phyloP scores from a whole-genome alignment of 2,113 vertebrate species.

The Machaerirhynchus nigripectus region DNA sequence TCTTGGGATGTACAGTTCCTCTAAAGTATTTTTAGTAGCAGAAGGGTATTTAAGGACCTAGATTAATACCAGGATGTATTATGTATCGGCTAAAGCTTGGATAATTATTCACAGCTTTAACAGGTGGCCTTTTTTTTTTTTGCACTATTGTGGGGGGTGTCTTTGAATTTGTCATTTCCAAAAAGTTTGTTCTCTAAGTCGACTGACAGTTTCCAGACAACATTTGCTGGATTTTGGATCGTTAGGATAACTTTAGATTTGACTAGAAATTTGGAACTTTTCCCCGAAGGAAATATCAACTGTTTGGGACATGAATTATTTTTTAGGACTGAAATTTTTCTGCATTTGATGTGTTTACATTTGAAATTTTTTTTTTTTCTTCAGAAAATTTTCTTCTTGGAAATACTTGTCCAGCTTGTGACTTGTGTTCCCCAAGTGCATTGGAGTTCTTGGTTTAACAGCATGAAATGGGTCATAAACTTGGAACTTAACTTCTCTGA shows the following conservation, averaged over 20 bases:
- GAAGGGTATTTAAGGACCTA: slow-evolving; percentile 36
- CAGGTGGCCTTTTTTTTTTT: not conserved
- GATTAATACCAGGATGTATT: slow-evolving; percentile 55
- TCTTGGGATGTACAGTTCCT: slow-evolving; percentile 30
- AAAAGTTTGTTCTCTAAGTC: not conserved
- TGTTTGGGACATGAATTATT: not conserved
- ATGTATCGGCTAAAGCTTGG: not conserved
- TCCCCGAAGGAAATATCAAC: not conserved
- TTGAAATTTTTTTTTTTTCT: not conserved
- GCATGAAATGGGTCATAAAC: not conserved
- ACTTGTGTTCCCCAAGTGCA: not conserved
- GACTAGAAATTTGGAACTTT: not conserved
- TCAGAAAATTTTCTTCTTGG: not conserved
- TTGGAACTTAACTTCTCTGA: not conserved
- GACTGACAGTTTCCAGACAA: not conserved
- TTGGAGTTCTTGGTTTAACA: not conserved
- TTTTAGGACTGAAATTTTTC: not conserved
- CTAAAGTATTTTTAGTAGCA: slow-evolving; percentile 46
- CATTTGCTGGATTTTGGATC: not conserved
- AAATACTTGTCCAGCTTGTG: not conserved
- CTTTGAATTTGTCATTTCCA: not conserved
- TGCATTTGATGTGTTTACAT: not conserved
- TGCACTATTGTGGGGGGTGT: not conserved
- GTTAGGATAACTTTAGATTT: not conserved
- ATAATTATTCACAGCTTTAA: slow-evolving; percentile 43